Evolutionary conservation across 2,888 invertebrate genomes (phyloP).

Genomic region (Malachius bipustulatus): DNA sequence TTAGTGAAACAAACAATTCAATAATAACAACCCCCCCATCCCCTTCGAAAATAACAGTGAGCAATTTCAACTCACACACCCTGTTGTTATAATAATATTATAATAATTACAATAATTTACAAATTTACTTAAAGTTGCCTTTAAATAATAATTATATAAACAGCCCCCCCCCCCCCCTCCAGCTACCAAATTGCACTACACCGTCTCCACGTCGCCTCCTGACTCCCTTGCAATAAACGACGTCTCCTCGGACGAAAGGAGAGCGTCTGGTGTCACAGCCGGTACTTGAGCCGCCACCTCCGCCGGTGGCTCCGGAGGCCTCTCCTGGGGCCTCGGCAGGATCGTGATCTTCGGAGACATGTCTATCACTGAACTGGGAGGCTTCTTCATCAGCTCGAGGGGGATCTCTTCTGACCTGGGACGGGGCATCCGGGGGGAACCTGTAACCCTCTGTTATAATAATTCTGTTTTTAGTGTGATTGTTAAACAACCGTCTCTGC

Average conservation of each 20-base stretch:
- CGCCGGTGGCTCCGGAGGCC: slow-evolving; percentile 16
- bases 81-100: no score
- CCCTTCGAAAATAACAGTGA: no score
- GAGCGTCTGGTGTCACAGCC: slow-evolving; percentile 10
- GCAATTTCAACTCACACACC: no score
- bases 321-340: slow-evolving; percentile 39
- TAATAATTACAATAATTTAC: no score
- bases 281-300: slow-evolving; percentile 18
- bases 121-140: slow-evolving; percentile 11
- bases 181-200: slow-evolving; percentile 27
- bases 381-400: slow-evolving; percentile 60
- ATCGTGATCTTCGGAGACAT: slow-evolving; percentile 34
- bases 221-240: slow-evolving; percentile 56
- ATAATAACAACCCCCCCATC: no score
- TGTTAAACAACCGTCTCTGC: slow-evolving; percentile 14
- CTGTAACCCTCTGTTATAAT: no score
- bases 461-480: background rate
- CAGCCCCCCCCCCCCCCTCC: slow-evolving; percentile 7
- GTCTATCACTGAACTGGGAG: slow-evolving; percentile 40
- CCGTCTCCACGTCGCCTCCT: slow-evolving; percentile 39
- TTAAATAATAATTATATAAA: slow-evolving; percentile 12
- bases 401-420: slow-evolving; percentile 73
- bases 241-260: slow-evolving; percentile 55
- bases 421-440: slow-evolving; percentile 59
- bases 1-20: no score